phyloP scores from a whole-genome alignment of 2,888 invertebrate species.

The Tenthredo amoena region DNA sequence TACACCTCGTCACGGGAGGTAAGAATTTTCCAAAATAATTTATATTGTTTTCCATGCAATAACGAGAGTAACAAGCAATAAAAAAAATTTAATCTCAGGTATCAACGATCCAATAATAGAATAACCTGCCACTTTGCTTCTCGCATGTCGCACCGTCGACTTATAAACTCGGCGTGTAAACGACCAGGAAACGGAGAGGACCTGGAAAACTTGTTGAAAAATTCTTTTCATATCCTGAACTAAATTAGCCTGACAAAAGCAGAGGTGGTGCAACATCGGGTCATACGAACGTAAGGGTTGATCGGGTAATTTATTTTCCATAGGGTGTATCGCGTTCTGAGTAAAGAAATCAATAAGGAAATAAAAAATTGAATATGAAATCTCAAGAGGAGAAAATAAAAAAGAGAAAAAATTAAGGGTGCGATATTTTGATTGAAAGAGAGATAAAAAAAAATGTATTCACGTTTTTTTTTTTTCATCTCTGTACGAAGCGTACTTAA shows the following conservation, averaged over 20 bases:
- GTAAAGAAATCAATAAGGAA: neutral
- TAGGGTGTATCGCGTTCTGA: neutral
- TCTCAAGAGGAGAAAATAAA: neutral
- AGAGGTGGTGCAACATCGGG: neutral
- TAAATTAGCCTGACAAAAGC: slow-evolving; percentile 13
- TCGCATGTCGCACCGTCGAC: neutral
- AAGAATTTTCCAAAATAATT: neutral
- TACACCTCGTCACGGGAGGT: neutral
- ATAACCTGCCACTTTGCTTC: neutral
- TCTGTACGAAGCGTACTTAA: neutral
- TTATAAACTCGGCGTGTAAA: neutral
- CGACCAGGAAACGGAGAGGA: neutral
- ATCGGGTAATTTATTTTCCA: neutral
- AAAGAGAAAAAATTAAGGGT: neutral
- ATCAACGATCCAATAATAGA: neutral
- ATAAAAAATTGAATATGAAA: neutral
- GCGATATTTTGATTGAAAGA: neutral
- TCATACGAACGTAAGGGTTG: neutral
- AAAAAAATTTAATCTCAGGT: neutral
- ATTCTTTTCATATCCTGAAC: neutral
- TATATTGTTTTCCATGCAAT: neutral
- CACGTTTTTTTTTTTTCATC: neutral
- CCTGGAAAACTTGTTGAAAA: slow-evolving; percentile 1
- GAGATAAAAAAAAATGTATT: neutral
- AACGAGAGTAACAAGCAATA: neutral